These are phyloP conservation scores for Acanthornis magna DNA, from an alignment of 2,797 vertebrate species.

Conservation along the genomic window DNA sequence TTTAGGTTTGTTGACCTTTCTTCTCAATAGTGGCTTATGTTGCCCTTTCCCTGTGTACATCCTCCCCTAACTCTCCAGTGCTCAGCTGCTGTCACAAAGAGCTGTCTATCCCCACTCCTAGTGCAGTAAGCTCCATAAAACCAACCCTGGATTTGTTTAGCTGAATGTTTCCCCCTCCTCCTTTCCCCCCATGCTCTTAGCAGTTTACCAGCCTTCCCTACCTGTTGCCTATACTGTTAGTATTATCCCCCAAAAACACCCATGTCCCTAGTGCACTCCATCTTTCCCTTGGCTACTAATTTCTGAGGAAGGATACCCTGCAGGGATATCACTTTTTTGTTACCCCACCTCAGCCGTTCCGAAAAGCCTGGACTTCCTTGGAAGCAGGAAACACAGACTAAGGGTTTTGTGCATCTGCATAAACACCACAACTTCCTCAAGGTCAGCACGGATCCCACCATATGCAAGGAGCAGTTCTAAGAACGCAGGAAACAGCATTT, in stretches of 20 bases:
- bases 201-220: not conserved
- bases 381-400: not conserved
- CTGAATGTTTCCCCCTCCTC: not conserved
- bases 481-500: not conserved
- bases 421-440: not conserved
- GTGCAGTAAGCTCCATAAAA: not conserved
- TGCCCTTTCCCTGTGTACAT: not conserved
- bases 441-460: not conserved
- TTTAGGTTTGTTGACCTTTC: not conserved
- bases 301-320: not conserved
- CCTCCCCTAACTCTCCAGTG: not conserved
- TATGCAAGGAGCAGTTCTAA: not conserved
- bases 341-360: not conserved
- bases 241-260: not conserved
- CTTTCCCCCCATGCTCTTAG: not conserved
- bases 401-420: not conserved
- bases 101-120: not conserved
- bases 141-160: not conserved
- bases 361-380: not conserved
- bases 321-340: not conserved
- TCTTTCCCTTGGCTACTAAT: not conserved
- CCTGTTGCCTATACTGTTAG: not conserved
- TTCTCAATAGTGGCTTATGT: not conserved
- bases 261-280: too few species aligned
- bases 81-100: not conserved